phyloP scores from a whole-genome alignment of 2,797 vertebrate genomes.

The Sebastes iracundus region DNA sequence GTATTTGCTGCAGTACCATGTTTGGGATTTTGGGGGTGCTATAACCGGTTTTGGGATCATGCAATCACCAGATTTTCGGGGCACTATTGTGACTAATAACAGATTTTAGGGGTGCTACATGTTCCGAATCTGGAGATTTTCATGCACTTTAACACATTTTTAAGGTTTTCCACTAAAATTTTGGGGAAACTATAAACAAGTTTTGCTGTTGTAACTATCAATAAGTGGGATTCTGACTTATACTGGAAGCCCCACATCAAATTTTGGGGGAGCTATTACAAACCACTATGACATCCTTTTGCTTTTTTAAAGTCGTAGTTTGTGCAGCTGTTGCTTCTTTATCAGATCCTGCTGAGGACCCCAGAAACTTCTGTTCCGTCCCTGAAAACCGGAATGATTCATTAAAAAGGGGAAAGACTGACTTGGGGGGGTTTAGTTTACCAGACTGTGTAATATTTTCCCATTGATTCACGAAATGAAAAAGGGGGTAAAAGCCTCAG shows the following conservation, averaged over 20 bases:
- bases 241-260: rapidly evolving
- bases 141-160: background rate
- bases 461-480: slow-evolving; percentile 48
- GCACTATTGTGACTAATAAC: background rate
- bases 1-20: background rate
- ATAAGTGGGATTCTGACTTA: too few relatives aligned
- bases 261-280: background rate
- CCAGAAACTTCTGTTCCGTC: slow-evolving; percentile 8
- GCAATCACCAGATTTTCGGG: rapidly evolving
- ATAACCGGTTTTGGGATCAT: background rate
- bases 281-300: background rate
- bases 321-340: background rate
- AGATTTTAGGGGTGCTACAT: background rate
- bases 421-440: slow-evolving; percentile 15
- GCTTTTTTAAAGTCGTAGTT: background rate
- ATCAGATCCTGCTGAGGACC: background rate
- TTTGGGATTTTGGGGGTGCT: background rate
- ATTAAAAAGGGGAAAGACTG: background rate
- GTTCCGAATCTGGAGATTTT: background rate
- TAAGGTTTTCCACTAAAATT: background rate
- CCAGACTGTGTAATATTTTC: slow-evolving; percentile 52
- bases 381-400: background rate
- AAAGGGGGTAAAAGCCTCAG: background rate
- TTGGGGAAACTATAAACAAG: background rate
- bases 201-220: background rate